Evolutionary conservation across 1,140 invertebrate species (phyloP), one percentile per base, ranked within the genome.

Genomic region (Solenopsis invicta): DNA sequence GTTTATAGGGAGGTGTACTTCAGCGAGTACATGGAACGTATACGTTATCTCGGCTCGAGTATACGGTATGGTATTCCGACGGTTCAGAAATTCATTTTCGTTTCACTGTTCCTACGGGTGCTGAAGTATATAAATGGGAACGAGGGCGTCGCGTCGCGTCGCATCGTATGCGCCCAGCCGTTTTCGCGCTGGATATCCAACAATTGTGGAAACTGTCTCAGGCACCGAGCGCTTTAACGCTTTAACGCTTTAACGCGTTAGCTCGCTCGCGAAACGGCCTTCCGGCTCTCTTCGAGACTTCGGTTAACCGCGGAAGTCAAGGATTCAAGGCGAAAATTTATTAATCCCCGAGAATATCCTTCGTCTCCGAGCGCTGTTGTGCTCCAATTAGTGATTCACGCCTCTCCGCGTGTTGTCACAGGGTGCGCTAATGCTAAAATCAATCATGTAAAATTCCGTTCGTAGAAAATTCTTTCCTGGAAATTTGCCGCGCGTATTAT

Each of bases 171-270:
- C 54, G 29, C 52, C n/a, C 78, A 59, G 10, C 9, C 64, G 50
- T 59, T 59, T 29, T 29, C 16, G 50, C 37, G 21, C 50, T 66
- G 50, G 37, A n/a, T n/a, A n/a, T n/a, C n/a, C 24, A 52, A 34
- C 77, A 84, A 75, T 84, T 84, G 69, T 84, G 54, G 56, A 74
- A 84, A 84, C 80, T 84, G 80, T 75, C 80, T 84, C 54, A 62
- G 29, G 29, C 67, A 34, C 24, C 18, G n/a, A 34, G 41, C 67
- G 24, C 54, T 37, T 82, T 82, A 82, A 62, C 80, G 21, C 24
- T 74, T 61, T 61, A 84, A 75, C 29, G 29, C n/a, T n/a, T n/a
- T n/a, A n/a, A n/a, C 69, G 41, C 48, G 66, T 56, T 41, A 72
- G 37, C 66, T 72, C 64, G 50, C 66, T 54, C 48, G 64, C 64